Evolutionary conservation across 2,113 vertebrate genomes (phyloP).

Genomic region (Rhagologus leucostigma): DNA sequence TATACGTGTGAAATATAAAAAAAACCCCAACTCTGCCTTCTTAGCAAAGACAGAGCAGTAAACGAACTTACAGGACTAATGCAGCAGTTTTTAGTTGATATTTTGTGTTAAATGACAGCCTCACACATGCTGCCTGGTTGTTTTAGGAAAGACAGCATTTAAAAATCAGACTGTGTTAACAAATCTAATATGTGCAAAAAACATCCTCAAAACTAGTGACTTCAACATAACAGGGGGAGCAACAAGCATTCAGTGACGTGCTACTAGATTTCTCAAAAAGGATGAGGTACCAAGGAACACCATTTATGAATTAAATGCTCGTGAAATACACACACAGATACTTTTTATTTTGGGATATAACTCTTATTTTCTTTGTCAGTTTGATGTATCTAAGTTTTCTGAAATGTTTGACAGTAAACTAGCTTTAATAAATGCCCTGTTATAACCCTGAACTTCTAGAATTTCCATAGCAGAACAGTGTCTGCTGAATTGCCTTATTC

Average conservation of each 20-base stretch:
- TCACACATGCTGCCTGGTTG: not conserved
- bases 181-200: not conserved
- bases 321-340: not conserved
- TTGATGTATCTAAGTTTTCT: not conserved
- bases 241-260: not conserved
- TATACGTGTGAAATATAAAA: not conserved
- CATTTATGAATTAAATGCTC: not conserved
- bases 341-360: not conserved
- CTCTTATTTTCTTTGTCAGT: not conserved
- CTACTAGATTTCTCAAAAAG: not conserved
- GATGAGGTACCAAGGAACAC: not conserved
- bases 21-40: not conserved
- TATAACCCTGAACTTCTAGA: not conserved
- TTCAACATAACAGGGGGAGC: not conserved
- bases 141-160: not conserved
- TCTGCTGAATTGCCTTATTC: not conserved
- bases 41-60: slow-evolving; percentile 15
- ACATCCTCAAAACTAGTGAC: not conserved
- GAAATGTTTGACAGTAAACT: not conserved
- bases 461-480: not conserved
- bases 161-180: not conserved
- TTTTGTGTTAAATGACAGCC: not conserved
- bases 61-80: slow-evolving; percentile 13
- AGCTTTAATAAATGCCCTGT: not conserved
- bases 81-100: not conserved